Conservation (phyloP, 1,140 invertebrate species). For the Laodelphax striatellus region DNA sequence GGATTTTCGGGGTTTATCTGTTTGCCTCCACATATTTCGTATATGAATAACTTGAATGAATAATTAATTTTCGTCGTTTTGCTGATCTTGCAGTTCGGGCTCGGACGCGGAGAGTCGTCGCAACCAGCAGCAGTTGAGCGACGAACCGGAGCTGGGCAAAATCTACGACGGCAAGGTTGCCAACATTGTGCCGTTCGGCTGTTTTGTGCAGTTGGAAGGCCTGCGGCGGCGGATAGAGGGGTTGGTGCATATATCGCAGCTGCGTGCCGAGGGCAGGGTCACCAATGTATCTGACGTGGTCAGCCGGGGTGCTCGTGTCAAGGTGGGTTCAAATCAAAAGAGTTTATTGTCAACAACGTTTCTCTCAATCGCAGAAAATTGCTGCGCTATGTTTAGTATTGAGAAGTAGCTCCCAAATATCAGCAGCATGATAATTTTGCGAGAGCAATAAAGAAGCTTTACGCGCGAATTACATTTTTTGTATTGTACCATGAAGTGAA, state of each 20-base stretch:
- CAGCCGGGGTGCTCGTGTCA: slow-evolving; percentile 79
- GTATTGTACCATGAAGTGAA: too few relatives aligned
- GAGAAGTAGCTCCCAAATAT: too few relatives aligned
- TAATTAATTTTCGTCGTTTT: too few relatives aligned
- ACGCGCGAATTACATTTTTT: too few relatives aligned
- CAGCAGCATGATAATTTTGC: too few relatives aligned
- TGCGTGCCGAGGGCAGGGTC: slow-evolving; percentile 85
- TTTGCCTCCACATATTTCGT: too few relatives aligned
- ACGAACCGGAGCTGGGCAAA: slow-evolving; percentile 43
- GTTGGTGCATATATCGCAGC: slow-evolving; percentile 93
- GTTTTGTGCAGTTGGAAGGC: slow-evolving; percentile 93
- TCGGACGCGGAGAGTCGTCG: neutral
- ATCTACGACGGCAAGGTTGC: slow-evolving; percentile 92
- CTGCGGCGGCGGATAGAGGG: slow-evolving; percentile 84
- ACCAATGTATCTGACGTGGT: slow-evolving; percentile 93
- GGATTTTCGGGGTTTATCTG: too few relatives aligned
- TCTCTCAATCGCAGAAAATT: too few relatives aligned
- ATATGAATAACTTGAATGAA: too few relatives aligned
- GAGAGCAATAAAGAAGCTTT: too few relatives aligned
- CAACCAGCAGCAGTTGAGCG: neutral
- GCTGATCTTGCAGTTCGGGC: slow-evolving; percentile 18
- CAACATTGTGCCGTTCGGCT: slow-evolving; percentile 93
- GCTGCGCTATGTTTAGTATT: too few relatives aligned
- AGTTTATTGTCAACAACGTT: too few relatives aligned
- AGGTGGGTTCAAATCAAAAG: slow-evolving; percentile 39